Percentiles rank a stretch among this genome's conserved stretches.
Conservation (phyloP, 2,888 invertebrate genomes). For the Gymnocheta viridis region DNA sequence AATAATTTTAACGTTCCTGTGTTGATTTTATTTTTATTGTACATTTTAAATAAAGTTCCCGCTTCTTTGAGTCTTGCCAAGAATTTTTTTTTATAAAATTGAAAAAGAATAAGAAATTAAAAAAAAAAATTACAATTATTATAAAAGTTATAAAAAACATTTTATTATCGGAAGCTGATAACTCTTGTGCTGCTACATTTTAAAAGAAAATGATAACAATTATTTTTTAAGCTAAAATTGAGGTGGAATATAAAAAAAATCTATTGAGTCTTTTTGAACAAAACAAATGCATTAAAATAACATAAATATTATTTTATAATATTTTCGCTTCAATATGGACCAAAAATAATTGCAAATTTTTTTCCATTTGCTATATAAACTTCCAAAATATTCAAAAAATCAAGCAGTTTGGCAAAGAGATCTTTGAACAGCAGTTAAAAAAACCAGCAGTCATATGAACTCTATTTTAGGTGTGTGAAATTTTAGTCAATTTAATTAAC, state of each 20-base stretch:
- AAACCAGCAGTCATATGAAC: conserved; percentile 48
- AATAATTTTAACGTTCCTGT: too few relatives aligned
- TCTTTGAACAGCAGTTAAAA: background rate
- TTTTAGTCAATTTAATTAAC: background rate
- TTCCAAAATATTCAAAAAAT: background rate
- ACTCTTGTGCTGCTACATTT: background rate
- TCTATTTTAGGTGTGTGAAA: conserved; percentile 2
- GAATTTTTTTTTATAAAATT: too few relatives aligned
- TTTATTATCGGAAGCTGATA: background rate
- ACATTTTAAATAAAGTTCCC: too few relatives aligned
- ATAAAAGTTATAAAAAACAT: background rate
- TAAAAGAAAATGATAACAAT: background rate
- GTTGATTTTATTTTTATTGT: too few relatives aligned
- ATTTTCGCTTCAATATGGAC: background rate
- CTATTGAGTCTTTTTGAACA: background rate
- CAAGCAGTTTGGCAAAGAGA: background rate
- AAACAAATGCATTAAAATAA: conserved; percentile 18
- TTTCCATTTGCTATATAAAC: background rate
- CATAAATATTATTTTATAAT: background rate
- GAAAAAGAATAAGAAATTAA: too few relatives aligned
- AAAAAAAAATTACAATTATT: background rate
- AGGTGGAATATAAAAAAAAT: background rate
- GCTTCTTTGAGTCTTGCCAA: too few relatives aligned
- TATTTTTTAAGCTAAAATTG: background rate
- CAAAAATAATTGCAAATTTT: background rate